These are phyloP conservation scores for Crotalus adamanteus DNA, from an alignment of 2,797 vertebrate genomes.

Conservation along the genomic window DNA sequence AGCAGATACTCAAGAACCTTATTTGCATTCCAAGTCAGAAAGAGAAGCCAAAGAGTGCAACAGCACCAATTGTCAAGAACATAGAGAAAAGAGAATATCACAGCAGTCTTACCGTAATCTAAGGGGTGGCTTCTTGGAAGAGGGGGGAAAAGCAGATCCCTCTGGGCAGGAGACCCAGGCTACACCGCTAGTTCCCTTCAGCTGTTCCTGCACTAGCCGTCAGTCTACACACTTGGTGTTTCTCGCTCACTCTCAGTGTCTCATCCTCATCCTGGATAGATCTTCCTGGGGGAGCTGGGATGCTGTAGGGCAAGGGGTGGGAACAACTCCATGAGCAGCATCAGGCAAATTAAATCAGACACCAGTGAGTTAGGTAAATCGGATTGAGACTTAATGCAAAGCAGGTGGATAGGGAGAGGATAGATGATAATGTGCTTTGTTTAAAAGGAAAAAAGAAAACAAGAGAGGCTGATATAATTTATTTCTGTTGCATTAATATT, in stretches of 20 bases:
- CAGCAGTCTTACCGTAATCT: constrained; percentile 51
- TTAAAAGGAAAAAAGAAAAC: constrained; percentile 44
- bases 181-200: background rate
- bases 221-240: constrained; percentile 10
- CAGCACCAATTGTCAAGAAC: background rate
- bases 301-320: constrained; percentile 41
- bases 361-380: constrained; percentile 86
- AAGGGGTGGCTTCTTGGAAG: constrained; percentile 6
- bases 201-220: background rate
- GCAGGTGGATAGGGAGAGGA: constrained; percentile 68
- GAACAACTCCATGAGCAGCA: constrained; percentile 69
- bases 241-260: constrained; percentile 50
- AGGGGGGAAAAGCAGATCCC: background rate
- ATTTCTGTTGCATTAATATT: constrained; percentile 42
- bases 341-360: constrained; percentile 79
- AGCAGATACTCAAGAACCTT: background rate
- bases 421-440: constrained; percentile 55
- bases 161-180: background rate
- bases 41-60: background rate
- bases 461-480: constrained; percentile 56
- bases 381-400: constrained; percentile 78
- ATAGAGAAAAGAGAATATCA: background rate
- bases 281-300: constrained; percentile 65
- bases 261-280: constrained; percentile 65
- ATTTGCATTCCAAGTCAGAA: background rate